Base-by-base conservation (phyloP, 2,113 vertebrate genomes). In the Pungitius pungitius region DNA sequence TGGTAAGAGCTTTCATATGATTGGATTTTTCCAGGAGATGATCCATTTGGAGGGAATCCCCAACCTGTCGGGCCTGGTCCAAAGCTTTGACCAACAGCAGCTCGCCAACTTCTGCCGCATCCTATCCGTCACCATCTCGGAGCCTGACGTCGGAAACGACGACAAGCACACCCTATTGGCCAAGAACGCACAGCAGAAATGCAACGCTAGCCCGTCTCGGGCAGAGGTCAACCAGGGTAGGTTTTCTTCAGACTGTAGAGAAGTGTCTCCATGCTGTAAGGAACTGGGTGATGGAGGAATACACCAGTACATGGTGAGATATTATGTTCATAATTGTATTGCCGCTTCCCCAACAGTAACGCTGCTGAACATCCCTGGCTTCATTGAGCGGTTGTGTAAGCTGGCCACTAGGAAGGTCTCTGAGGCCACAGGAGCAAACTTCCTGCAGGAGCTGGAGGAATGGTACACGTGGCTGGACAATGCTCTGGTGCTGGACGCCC, bases 381-480 rank as follows among this genome's bases (percentile, higher is more conserved):
- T 99, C 79, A 96, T 99, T 3, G 97, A 99, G 86, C 92, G 96
- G 0, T 85, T 99, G 61, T 99, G 98, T 90, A 97, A 97, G 55
- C 91, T 99, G 84, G 98, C 98, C 22, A 99, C 97, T 1, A 83
- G 97, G 49, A 99, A 99, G 66, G 97, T 99, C 24, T 97, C 97
- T 0, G 97, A 98, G 85, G 96, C 96, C 18, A 95, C 96, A 0
- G 96, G 96, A 39, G 94, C 96, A 17, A 97, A 94, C 88, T 96
- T 98, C 82, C 94, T 98, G 57, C 97, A 98, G 91, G 97, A 99
- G 85, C 71, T 99, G 81, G 98, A 99, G 69, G 97, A 99, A 67
- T 99, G 97, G 98, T 98, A 99, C 92, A 96, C 96, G 0, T 99
- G 97, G 98, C 92, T 99, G 72, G 98, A 99, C 92, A 99, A 98